These are phyloP conservation scores for Phaetusa simplex DNA, from an alignment of 2,113 vertebrate genomes.

Conservation along the genomic window DNA sequence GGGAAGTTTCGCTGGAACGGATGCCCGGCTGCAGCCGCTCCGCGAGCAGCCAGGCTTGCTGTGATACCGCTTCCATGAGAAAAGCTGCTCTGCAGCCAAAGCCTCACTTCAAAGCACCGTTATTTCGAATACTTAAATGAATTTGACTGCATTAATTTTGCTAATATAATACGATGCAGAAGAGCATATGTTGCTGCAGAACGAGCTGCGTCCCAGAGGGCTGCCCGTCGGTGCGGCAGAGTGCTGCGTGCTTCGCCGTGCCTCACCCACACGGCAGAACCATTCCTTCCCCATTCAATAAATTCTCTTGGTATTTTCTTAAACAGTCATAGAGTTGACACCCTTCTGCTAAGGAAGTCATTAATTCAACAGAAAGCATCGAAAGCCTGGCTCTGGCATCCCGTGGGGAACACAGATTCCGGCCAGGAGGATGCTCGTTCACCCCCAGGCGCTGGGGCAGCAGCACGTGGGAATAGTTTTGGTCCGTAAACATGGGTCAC, in stretches of 20 bases:
- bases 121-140: neutral
- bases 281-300: neutral
- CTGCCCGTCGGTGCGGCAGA: neutral
- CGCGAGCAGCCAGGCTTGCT: neutral
- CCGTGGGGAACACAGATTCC: neutral
- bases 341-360: neutral
- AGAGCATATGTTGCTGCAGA: neutral
- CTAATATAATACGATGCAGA: neutral
- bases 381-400: neutral
- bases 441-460: neutral
- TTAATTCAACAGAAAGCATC: fast-evolving
- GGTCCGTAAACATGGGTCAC: fast-evolving
- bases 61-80: neutral
- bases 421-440: neutral
- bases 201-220: neutral
- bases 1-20: neutral
- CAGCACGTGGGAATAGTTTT: fast-evolving
- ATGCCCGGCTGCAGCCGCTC: fast-evolving
- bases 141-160: neutral
- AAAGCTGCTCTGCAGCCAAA: neutral
- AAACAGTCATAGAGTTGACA: neutral
- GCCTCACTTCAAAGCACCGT: neutral
- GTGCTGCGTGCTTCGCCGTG: neutral
- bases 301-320: neutral
- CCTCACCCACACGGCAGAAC: neutral